These are phyloP conservation scores for Rattus rattus DNA, from an alignment of 2,113 vertebrate species.

Conservation along the genomic window DNA sequence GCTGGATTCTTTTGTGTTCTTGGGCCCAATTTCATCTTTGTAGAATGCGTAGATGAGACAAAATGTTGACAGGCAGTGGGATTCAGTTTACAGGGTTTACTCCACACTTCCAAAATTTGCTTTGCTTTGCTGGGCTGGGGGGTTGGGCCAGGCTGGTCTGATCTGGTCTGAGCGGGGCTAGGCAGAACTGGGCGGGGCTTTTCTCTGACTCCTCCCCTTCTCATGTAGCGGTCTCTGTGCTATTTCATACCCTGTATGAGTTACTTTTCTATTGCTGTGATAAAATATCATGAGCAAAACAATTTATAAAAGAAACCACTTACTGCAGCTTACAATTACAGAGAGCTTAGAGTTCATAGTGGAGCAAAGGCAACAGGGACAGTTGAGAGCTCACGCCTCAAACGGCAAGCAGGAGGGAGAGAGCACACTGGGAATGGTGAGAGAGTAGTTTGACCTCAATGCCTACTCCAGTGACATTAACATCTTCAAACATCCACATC, in stretches of 20 bases:
- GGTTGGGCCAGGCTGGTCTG: too few relatives aligned
- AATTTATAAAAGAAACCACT: neutral
- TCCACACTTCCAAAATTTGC: neutral
- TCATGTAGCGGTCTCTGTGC: neutral
- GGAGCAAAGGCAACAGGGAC: neutral
- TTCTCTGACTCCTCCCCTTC: rapidly evolving
- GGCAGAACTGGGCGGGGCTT: neutral
- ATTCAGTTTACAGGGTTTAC: neutral
- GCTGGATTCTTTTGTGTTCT: conserved; percentile 31
- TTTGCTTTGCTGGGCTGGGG: neutral
- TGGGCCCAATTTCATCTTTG: neutral
- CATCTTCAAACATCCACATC: neutral
- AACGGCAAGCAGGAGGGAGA: neutral
- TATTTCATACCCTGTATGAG: neutral
- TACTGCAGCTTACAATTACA: neutral
- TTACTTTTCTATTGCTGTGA: neutral
- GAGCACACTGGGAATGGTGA: neutral
- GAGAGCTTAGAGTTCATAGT: neutral
- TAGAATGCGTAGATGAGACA: neutral
- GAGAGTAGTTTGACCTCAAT: neutral
- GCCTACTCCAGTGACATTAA: neutral
- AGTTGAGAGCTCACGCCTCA: neutral
- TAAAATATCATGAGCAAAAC: neutral
- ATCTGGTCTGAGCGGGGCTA: neutral
- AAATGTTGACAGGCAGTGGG: neutral